Conservation (phyloP, 2,113 vertebrate species). For the Melierax canorus region DNA sequence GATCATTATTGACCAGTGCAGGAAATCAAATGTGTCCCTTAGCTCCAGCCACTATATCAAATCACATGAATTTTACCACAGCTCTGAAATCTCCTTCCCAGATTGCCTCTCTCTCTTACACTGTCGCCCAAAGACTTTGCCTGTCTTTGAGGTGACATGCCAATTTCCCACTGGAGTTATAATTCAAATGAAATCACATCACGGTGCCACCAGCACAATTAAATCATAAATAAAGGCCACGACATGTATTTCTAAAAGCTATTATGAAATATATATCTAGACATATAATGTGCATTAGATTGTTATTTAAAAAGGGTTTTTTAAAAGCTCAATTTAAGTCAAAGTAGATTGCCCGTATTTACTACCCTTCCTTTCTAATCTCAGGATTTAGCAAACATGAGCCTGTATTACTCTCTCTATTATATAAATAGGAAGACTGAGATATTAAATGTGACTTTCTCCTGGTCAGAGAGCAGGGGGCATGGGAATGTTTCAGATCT, state of each 20-base stretch:
- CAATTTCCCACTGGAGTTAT: background rate
- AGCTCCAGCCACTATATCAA: background rate
- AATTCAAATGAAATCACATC: background rate
- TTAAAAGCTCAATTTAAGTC: background rate
- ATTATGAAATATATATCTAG: background rate
- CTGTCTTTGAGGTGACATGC: background rate
- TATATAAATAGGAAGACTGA: background rate
- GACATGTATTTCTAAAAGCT: background rate
- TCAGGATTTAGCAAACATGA: background rate
- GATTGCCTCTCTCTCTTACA: background rate
- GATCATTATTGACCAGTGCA: background rate
- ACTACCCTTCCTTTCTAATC: background rate
- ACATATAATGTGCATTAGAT: background rate
- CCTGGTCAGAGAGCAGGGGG: background rate
- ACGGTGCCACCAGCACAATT: background rate
- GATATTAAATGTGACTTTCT: background rate
- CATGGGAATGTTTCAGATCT: background rate
- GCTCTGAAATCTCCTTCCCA: background rate
- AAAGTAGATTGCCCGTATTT: background rate
- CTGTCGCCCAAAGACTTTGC: background rate
- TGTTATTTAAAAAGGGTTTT: background rate
- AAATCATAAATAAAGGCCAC: constrained; percentile 33
- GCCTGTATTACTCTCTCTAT: background rate
- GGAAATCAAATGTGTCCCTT: background rate
- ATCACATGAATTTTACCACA: background rate